These are phyloP conservation scores for Nematolebias whitei DNA, from an alignment of 2,113 vertebrate genomes.

Conservation along the genomic window DNA sequence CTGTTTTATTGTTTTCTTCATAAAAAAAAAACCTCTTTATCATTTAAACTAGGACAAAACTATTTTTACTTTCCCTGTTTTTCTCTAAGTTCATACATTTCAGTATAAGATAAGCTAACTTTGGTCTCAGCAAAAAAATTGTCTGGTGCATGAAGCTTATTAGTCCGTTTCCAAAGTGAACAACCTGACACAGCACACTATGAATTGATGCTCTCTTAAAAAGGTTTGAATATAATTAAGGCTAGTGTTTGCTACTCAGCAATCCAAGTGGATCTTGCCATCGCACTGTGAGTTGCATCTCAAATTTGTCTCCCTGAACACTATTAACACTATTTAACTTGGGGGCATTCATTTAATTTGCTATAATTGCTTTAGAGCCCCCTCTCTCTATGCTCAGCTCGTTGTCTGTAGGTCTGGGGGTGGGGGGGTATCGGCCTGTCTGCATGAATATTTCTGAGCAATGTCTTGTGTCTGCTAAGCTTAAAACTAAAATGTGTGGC, in stretches of 20 bases:
- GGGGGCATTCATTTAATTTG: constrained; percentile 76
- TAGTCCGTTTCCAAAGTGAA: constrained; percentile 56
- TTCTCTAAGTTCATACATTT: constrained; percentile 32
- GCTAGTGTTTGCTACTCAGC: constrained; percentile 66
- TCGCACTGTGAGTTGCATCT: constrained; percentile 72
- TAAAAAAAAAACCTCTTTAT: not conserved
- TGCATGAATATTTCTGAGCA: constrained; percentile 34
- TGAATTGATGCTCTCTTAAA: constrained; percentile 69
- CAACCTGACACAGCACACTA: constrained; percentile 65
- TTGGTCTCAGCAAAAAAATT: constrained; percentile 36
- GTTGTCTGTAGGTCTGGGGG: constrained; percentile 62
- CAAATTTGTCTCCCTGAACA: constrained; percentile 72
- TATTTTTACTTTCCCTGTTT: constrained; percentile 37
- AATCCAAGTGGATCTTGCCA: constrained; percentile 69
- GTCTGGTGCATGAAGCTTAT: constrained; percentile 48
- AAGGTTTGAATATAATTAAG: constrained; percentile 74
- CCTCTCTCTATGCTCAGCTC: constrained; percentile 60
- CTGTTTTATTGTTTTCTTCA: constrained; percentile 30
- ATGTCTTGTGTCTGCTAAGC: constrained; percentile 17
- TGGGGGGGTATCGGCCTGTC: constrained; percentile 36
- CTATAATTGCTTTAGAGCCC: constrained; percentile 73
- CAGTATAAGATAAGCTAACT: constrained; percentile 34
- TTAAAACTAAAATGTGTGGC: not conserved
- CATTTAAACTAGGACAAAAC: constrained; percentile 37
- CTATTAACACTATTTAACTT: constrained; percentile 77